Conservation (phyloP, 2,888 invertebrate species). For the Lottia scabra region DNA sequence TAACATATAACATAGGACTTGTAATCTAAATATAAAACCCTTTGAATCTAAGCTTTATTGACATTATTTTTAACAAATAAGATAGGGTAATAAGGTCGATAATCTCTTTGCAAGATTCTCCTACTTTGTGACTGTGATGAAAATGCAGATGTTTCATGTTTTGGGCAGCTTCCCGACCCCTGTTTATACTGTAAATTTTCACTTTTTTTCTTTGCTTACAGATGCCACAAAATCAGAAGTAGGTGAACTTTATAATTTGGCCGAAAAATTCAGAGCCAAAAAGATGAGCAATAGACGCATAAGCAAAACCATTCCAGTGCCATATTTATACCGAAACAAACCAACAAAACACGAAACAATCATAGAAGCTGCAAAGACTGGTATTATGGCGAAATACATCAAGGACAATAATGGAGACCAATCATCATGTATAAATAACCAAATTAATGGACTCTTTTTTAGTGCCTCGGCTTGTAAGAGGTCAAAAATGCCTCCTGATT, state of each 20-base stretch:
- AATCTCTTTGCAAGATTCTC: too few species aligned
- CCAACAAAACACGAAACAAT: neutral
- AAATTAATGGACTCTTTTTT: conserved; percentile 13
- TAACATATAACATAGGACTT: too few species aligned
- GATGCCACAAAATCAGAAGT: too few species aligned
- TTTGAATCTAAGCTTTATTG: too few species aligned
- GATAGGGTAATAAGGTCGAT: too few species aligned
- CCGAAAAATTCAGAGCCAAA: neutral
- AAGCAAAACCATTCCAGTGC: neutral
- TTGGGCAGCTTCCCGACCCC: too few species aligned
- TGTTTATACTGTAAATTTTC: too few species aligned
- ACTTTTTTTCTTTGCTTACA: too few species aligned
- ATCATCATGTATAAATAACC: conserved; percentile 11
- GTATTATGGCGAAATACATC: conserved; percentile 13
- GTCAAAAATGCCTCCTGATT: conserved; percentile 35
- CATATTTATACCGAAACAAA: conserved; percentile 15
- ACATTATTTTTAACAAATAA: too few species aligned
- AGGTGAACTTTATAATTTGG: neutral
- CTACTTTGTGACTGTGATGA: too few species aligned
- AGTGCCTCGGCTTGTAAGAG: conserved; percentile 2
- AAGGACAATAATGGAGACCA: conserved; percentile 18
- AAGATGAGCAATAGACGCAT: neutral
- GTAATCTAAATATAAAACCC: too few species aligned
- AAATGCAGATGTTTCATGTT: too few species aligned
- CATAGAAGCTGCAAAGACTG: neutral